These are phyloP conservation scores for Andrena camellia DNA, from an alignment of 2,888 invertebrate species.

Conservation along the genomic window DNA sequence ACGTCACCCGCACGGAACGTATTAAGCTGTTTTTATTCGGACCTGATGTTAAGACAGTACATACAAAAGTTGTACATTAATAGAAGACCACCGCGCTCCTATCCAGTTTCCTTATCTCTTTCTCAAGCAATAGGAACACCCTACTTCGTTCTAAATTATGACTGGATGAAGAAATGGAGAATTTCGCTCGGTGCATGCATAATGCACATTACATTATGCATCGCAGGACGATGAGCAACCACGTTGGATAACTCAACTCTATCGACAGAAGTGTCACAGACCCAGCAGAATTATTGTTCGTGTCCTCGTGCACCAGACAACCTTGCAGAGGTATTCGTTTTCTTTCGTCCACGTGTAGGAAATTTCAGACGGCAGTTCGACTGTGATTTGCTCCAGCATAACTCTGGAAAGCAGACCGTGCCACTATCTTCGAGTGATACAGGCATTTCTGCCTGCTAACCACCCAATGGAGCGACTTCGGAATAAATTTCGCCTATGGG, in stretches of 20 bases:
- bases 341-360: not conserved
- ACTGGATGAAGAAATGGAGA: not conserved
- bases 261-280: constrained; percentile 59
- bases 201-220: constrained; percentile 38
- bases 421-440: not conserved
- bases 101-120: too few species aligned
- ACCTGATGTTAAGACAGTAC: too few species aligned
- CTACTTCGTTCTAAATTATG: too few species aligned
- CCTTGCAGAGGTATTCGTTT: constrained; percentile 17
- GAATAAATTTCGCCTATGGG: not conserved
- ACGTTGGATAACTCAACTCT: constrained; percentile 48
- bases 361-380: not conserved
- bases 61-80: too few species aligned
- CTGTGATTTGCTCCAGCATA: not conserved
- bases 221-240: constrained; percentile 27
- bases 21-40: too few species aligned
- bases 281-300: constrained; percentile 46
- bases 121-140: too few species aligned
- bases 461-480: not conserved
- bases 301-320: not conserved
- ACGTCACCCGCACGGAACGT: too few species aligned
- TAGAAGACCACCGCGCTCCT: too few species aligned
- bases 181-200: constrained; percentile 29
- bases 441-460: not conserved
- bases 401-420: not conserved